phyloP scores from a whole-genome alignment of 2,797 vertebrate genomes.

The Hapalemur alaotrensis region DNA sequence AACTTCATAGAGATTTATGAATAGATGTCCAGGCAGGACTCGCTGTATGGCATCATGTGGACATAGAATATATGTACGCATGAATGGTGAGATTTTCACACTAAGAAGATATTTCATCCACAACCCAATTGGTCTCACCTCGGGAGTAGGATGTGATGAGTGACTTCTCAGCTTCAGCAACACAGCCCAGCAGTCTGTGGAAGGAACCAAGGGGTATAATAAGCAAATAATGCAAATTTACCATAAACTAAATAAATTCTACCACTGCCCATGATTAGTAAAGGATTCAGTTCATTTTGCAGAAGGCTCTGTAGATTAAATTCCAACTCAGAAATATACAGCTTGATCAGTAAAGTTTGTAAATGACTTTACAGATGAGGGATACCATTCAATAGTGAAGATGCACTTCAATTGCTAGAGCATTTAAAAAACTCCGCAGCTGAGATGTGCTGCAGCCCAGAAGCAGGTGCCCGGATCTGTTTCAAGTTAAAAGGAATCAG shows the following conservation, averaged over 20 bases:
- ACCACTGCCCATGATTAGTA: constrained; percentile 78
- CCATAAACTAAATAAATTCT: constrained; percentile 81
- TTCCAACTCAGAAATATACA: constrained; percentile 68
- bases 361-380: constrained; percentile 84
- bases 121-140: constrained; percentile 7
- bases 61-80: not conserved
- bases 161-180: constrained; percentile 63
- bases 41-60: not conserved
- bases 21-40: not conserved
- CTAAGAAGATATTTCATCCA: constrained; percentile 12
- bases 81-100: constrained; percentile 6
- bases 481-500: constrained; percentile 78
- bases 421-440: constrained; percentile 71
- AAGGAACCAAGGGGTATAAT: constrained; percentile 65
- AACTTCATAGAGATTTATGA: not conserved
- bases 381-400: constrained; percentile 72
- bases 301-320: constrained; percentile 76
- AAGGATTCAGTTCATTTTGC: constrained; percentile 79
- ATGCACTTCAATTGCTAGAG: constrained; percentile 71
- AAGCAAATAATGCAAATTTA: constrained; percentile 84
- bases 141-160: not conserved
- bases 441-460: constrained; percentile 70
- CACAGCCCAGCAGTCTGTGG: constrained; percentile 48
- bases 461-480: constrained; percentile 81
- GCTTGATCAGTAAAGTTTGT: constrained; percentile 83